Evolutionary conservation across 2,797 vertebrate genomes (phyloP), one percentile per base, ranked within the genome.

Genomic region (Tinamus major): DNA sequence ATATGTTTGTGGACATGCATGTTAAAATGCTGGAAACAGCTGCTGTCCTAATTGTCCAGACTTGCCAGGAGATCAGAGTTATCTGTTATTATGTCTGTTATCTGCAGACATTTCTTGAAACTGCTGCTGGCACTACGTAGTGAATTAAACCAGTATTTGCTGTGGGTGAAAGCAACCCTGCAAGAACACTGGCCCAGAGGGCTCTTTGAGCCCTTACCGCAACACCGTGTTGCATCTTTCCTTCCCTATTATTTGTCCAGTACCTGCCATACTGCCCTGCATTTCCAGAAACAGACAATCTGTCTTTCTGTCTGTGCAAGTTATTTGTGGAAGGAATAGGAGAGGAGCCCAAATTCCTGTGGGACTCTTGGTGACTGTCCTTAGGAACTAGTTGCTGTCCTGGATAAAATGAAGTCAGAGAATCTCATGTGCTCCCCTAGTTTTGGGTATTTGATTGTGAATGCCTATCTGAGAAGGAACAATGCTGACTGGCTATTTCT

Each of bases 231-330:
- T 64, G 18, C 27, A n/a, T 49, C 27, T 51, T 39, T 27, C 42
- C 41, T 61, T 53, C 53, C 42, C 58, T 74, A 0, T 27, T 31
- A 3, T 6, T 6, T 26, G 12, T 67, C 33, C 29, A 31, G 4
- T 1, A 20, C 29, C 42, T 35, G 6, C 49, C 61, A 23, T 39
- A 14, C 58, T 76, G 37, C 21, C 39, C 67, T 53, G 2, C 1
- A 1, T 49, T 29, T n/a, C 1, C 0, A 13, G 59, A 10, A 64
- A 13, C 55, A 4, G 16, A 19, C 48, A 20, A 18, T 71, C 17
- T 13, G 13, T 51, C 46, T 62, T 18, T 76, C 16, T 35, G 15
- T 46, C 49, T 65, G 42, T 11, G 31, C 41, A 49, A 59, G 31
- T 48, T n/a, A 11, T 24, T 82, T 35, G 1, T 62, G 79, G 48